Evolutionary conservation across 2,113 vertebrate genomes (phyloP).

Genomic region (Origma solitaria): DNA sequence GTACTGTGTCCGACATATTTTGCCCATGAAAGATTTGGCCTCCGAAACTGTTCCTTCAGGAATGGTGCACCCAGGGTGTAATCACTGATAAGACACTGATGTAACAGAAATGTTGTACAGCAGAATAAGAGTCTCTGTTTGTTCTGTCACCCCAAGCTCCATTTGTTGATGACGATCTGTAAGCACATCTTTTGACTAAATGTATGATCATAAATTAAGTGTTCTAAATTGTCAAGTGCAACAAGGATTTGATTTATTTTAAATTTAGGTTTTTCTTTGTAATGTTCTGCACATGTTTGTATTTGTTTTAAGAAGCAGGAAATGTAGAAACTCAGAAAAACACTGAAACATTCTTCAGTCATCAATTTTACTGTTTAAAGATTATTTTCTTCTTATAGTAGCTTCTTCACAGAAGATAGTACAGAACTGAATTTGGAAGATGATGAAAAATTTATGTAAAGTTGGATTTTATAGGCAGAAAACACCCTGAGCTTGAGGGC

Average conservation of each 20-base stretch:
- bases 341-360: background rate
- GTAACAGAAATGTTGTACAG: background rate
- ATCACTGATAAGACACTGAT: background rate
- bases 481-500: background rate
- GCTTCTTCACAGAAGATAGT: background rate
- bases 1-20: background rate
- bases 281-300: background rate
- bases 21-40: background rate
- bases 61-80: background rate
- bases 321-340: background rate
- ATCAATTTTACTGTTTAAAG: background rate
- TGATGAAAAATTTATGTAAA: background rate
- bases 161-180: background rate
- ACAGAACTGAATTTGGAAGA: background rate
- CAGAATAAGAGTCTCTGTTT: background rate
- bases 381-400: background rate
- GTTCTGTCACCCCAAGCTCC: background rate
- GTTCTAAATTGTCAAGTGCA: background rate
- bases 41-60: background rate
- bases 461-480: background rate
- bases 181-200: background rate
- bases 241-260: background rate
- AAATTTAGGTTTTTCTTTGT: background rate
- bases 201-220: background rate
- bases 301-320: background rate